Conservation (phyloP, 1,140 invertebrate genomes). For the Drosophila repletoides region DNA sequence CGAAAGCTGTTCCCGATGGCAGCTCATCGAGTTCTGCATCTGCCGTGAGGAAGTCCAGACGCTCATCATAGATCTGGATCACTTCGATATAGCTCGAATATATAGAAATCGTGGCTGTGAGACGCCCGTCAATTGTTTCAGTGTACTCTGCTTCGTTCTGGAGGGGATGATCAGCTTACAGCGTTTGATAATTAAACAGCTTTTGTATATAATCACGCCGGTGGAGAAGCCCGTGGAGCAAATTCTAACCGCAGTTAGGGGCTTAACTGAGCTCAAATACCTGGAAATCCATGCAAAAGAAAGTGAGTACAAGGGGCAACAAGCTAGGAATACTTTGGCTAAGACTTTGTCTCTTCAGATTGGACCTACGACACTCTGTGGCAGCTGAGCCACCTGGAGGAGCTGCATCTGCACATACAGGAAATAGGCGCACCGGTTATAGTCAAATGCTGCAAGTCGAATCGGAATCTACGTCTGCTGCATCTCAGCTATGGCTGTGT, state of each 20-base stretch:
- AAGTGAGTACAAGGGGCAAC: constrained; percentile 42
- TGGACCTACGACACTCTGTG: constrained; percentile 23
- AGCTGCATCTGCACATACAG: constrained; percentile 25
- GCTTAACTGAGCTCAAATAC: constrained; percentile 13
- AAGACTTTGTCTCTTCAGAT: constrained; percentile 10
- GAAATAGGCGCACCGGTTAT: constrained; percentile 11
- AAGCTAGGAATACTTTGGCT: too few species aligned
- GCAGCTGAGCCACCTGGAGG: constrained; percentile 20
- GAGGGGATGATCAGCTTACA: constrained; percentile 31
- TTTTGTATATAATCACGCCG: not conserved
- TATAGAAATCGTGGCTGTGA: constrained; percentile 6
- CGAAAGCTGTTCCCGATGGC: not conserved
- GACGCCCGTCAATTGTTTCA: constrained; percentile 22
- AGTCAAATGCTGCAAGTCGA: constrained; percentile 49
- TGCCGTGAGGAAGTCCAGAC: constrained; percentile 35
- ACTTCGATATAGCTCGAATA: constrained; percentile 16
- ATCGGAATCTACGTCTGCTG: constrained; percentile 27
- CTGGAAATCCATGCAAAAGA: constrained; percentile 27
- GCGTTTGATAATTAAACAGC: constrained; percentile 30
- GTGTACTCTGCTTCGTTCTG: constrained; percentile 17
- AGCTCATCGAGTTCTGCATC: constrained; percentile 46
- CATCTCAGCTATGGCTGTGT: constrained; percentile 44
- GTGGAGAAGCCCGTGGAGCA: constrained; percentile 36
- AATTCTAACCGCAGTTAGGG: constrained; percentile 25
- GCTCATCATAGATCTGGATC: constrained; percentile 42